phyloP scores from a whole-genome alignment of 2,113 vertebrate genomes.

The Nipponia nippon region DNA sequence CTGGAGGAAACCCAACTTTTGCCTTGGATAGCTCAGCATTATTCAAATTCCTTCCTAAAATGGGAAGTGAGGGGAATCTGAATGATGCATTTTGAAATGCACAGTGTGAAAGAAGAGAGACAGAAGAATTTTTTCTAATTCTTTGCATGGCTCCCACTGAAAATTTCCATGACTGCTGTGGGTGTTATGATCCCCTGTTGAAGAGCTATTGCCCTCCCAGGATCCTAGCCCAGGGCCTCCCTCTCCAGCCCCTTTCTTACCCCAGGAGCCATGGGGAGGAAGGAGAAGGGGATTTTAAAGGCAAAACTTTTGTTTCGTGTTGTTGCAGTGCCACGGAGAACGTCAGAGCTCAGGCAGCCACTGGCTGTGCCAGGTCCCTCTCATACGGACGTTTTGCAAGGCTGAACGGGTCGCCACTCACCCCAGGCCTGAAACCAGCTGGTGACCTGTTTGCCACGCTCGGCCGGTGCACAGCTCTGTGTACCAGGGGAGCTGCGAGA shows the following conservation, averaged over 20 bases:
- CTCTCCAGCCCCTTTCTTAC: background rate
- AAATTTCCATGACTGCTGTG: background rate
- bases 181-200: background rate
- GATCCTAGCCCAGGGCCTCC: background rate
- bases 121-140: background rate
- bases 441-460: too few relatives aligned
- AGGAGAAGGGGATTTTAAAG: background rate
- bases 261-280: background rate
- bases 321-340: accelerated
- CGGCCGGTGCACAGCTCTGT: background rate
- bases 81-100: background rate
- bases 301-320: accelerated
- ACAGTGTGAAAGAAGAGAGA: background rate
- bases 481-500: background rate
- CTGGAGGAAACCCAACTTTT: background rate
- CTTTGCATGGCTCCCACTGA: background rate
- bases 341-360: accelerated
- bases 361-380: background rate
- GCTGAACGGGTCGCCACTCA: background rate
- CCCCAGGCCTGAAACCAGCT: background rate
- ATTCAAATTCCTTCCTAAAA: background rate
- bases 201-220: background rate
- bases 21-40: background rate
- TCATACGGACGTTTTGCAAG: accelerated
- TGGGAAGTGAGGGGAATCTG: background rate